A percentile compares a stretch with the other conserved stretches of the same genome.
phyloP scores from a whole-genome alignment of 2,888 invertebrate genomes.

The Plebejus argus region DNA sequence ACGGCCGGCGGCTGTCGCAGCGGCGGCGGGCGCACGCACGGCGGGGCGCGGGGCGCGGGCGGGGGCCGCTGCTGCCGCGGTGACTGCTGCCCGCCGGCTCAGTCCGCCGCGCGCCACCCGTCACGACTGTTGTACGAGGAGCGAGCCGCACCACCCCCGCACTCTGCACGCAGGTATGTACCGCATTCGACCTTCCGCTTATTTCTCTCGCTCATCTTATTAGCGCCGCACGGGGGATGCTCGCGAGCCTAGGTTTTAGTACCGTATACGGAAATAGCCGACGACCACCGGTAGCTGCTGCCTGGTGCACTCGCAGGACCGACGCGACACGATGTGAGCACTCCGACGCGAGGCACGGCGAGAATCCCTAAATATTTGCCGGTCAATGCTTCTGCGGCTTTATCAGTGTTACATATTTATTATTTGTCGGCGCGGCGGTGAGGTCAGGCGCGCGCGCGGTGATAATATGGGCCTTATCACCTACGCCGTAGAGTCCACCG shows the following conservation, averaged over 20 bases:
- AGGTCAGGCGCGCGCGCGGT: conserved; percentile 71
- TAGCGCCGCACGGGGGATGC: conserved; percentile 34
- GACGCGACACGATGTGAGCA: background rate
- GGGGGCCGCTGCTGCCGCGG: conserved; percentile 68
- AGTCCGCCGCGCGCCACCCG: conserved; percentile 78
- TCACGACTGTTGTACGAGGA: conserved; percentile 67
- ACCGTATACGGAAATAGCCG: conserved; percentile 57
- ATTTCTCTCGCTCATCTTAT: conserved; percentile 40
- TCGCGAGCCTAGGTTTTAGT: conserved; percentile 44
- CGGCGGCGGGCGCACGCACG: conserved; percentile 65
- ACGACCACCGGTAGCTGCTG: conserved; percentile 49
- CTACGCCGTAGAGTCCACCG: conserved; percentile 67
- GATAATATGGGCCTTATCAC: conserved; percentile 73
- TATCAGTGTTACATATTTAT: conserved; percentile 81
- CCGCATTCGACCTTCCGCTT: conserved; percentile 56
- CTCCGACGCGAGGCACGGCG: conserved; percentile 51
- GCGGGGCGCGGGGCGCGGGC: conserved; percentile 67
- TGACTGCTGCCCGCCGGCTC: conserved; percentile 72
- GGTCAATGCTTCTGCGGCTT: conserved; percentile 76
- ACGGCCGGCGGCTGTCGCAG: conserved; percentile 60
- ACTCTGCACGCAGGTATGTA: conserved; percentile 67
- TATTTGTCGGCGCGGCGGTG: conserved; percentile 74
- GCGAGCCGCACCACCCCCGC: conserved; percentile 58
- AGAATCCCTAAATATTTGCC: conserved; percentile 72
- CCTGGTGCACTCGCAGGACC: background rate